These are phyloP conservation scores for Morpho achilles DNA, from an alignment of 2,888 invertebrate genomes.

Conservation along the genomic window DNA sequence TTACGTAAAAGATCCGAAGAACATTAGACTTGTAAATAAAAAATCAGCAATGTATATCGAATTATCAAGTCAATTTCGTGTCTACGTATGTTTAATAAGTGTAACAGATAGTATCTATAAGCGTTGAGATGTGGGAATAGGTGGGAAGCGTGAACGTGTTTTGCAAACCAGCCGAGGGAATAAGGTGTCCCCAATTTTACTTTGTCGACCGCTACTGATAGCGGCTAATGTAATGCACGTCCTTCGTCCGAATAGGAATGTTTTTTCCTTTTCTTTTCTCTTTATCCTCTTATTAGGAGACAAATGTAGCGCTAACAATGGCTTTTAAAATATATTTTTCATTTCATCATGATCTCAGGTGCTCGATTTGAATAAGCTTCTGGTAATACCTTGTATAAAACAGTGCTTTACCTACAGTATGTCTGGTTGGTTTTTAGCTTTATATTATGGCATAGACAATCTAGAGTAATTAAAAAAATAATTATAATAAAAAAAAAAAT, in stretches of 20 bases:
- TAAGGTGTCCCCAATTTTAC: constrained; percentile 75
- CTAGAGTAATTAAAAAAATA: no score
- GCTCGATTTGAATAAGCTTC: no score
- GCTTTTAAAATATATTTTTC: no score
- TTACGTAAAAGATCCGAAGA: constrained; percentile 1
- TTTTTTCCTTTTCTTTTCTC: constrained; percentile 4
- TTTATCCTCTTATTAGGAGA: constrained; percentile 1
- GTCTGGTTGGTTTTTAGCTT: no score
- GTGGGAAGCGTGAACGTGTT: constrained; percentile 77
- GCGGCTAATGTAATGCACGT: constrained; percentile 62
- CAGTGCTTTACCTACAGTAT: no score
- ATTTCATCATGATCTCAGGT: no score
- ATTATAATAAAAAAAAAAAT: no score
- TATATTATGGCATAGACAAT: no score
- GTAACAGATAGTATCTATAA: constrained; percentile 76
- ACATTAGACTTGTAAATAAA: constrained; percentile 11
- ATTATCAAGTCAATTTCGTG: constrained; percentile 19
- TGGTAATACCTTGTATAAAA: no score
- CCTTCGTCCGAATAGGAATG: constrained; percentile 12
- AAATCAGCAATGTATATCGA: constrained; percentile 42
- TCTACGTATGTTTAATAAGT: constrained; percentile 46
- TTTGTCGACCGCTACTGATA: constrained; percentile 70
- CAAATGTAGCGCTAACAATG: background rate
- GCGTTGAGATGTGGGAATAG: constrained; percentile 78
- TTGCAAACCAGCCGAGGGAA: constrained; percentile 75